Base-by-base conservation (phyloP, 1,140 invertebrate species). In the Choristoneura fumiferana region DNA sequence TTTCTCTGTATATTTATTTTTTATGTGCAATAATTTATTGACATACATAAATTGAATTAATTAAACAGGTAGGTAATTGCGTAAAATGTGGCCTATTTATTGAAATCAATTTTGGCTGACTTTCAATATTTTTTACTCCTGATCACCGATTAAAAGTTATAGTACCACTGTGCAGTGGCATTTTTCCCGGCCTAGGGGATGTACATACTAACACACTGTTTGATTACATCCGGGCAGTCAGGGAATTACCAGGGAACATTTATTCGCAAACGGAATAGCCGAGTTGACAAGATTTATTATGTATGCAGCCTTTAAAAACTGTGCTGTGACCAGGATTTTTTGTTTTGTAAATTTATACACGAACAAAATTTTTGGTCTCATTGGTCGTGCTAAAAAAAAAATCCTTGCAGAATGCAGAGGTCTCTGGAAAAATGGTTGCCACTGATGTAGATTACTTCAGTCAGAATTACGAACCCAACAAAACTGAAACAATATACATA, bases 201-300 rank as follows among this genome's bases (percentile, higher is more conserved):
- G 18, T 49, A 49, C 43, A 49, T 29, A 49, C 18, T 49, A 49
- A 49, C 43, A 49, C 43, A 29, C 43, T 22, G 22, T 49, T 49
- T 49, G 43, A 49, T 49, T 49, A 49, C 43, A 5, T 49, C 43
- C n/a, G 43, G 43, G 43, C 43, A 29, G 22, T 12, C 40, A 4
- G 43, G 43, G 43, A 49, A 29, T 49, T 49, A 15, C 43, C 22
- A 29, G 22, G 22, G 2, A 29, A n/a, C 35, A 10, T 18, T 4
- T 12, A 49, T 49, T 49, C 43, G 43, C 18, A 49, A 49, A 49
- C 18, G 22, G 18, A 49, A 49, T 14, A 18, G 18, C n/a, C 22
- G 40, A 18, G 17, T 43, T 43, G 17, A 45, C 40, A 49, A 49
- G 43, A 49, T 49, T 49, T 49, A 49, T 49, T 17, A 49, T n/a